Conservation (phyloP, 2,113 vertebrate species). For the Thinocorus orbignyianus region DNA sequence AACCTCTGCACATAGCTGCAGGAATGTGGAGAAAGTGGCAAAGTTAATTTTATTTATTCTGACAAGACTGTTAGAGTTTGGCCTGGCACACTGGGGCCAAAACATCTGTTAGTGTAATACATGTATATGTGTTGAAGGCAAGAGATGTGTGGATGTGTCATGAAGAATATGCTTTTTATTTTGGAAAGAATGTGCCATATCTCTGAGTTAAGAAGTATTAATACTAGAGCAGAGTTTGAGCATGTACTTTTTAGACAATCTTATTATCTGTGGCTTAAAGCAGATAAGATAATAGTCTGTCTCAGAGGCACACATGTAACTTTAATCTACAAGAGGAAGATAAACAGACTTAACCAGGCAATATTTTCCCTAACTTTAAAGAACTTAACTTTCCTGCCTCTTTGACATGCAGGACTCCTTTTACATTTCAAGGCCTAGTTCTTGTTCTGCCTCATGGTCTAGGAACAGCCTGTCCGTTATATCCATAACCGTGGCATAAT, state of each 20-base stretch:
- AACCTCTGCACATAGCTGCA: background rate
- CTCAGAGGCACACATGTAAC: background rate
- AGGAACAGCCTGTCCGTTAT: background rate
- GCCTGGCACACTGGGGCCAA: background rate
- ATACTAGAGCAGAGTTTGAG: background rate
- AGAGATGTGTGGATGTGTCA: background rate
- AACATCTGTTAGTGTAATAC: background rate
- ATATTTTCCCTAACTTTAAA: background rate
- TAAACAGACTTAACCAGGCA: background rate
- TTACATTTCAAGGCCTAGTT: background rate
- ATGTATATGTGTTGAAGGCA: background rate
- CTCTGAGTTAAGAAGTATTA: background rate
- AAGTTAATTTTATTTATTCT: background rate
- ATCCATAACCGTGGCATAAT: background rate
- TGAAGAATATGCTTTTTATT: background rate
- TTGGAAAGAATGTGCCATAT: background rate
- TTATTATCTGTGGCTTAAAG: background rate
- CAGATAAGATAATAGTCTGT: background rate
- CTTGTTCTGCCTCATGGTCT: background rate
- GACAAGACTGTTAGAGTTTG: background rate
- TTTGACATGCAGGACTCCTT: background rate
- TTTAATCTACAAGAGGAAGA: slow-evolving; percentile 18
- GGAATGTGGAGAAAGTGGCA: background rate
- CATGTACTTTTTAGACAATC: background rate
- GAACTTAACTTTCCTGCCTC: background rate